Evolutionary conservation across 2,797 vertebrate species (phyloP).

Genomic region (Enteromius treurensis): DNA sequence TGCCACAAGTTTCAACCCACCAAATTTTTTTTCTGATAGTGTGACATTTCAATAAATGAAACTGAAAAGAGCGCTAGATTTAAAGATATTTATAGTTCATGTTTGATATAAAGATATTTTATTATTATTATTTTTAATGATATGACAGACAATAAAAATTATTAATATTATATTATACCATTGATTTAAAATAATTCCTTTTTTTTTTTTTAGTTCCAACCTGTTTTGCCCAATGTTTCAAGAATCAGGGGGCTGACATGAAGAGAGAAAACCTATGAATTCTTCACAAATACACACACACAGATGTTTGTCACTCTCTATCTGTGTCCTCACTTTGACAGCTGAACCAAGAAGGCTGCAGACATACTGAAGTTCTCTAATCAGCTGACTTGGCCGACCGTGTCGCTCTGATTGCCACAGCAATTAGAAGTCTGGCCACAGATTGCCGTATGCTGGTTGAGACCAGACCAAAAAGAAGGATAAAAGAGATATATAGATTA

Average conservation of each 20-base stretch:
- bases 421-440: constrained; percentile 45
- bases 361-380: constrained; percentile 31
- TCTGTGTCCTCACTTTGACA: constrained; percentile 22
- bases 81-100: neutral
- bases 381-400: constrained; percentile 43
- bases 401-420: constrained; percentile 48
- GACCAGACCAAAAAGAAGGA: constrained; percentile 1
- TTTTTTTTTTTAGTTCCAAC: no score
- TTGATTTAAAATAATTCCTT: neutral
- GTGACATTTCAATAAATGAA: constrained; percentile 14
- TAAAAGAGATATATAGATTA: neutral
- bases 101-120: neutral
- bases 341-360: constrained; percentile 6
- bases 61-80: neutral
- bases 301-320: neutral
- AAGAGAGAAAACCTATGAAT: neutral
- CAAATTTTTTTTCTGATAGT: constrained; percentile 12
- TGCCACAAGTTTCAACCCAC: neutral
- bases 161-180: no score
- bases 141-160: neutral
- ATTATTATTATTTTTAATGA: no score
- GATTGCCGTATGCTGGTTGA: constrained; percentile 29
- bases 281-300: constrained; percentile 2
- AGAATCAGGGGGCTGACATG: neutral
- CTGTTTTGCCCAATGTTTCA: constrained; percentile 1